Base-by-base conservation (phyloP, 1,140 invertebrate species). In the Aphelenchoides avenae region DNA sequence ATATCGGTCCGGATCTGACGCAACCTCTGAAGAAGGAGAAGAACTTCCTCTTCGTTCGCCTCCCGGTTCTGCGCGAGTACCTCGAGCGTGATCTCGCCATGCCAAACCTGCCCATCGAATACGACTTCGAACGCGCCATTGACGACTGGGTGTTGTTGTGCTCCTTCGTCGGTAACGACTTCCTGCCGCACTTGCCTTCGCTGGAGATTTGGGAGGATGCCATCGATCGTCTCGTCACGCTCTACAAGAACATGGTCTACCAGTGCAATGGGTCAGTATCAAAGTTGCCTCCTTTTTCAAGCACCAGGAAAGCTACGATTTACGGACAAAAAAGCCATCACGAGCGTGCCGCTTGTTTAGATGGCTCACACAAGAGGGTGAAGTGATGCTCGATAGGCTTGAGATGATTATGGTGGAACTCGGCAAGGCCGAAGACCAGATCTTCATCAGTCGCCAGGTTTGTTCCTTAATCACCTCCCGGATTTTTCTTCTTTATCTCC, bases 111-210 rank as follows among this genome's bases (percentile, higher is more conserved):
- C 91, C 92, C 1, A 97, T 97, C 77, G 79, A 84, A 29, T 83
- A 79, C 69, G 80, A 83, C 61, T 77, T 84, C 64, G 82, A 95
- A 73, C 80, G 90, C 57, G 89, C 85, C 1, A 76, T 95, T 2
- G 95, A 99, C 79, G 95, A 99, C 80, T 99, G 94, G 93, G 93
- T 98, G 0, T 97, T 99, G 77, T 96, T 99, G 91, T 98, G 95
- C 80, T 99, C 99, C 81, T 99, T 99, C 81, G 95, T 99, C 52
- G 95, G 95, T 37, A 99, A 99, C 80, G 95, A 99, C 82, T 99
- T 99, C 78, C 79, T 99, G 64, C 95, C 95, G 11, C 95, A 99
- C 83, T 82, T 99, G 52, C 95, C 95, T 13, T 96, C 91, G 22
- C 80, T 99, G 56, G 94, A 99, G 83, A 99, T 99, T 71, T 83